A percentile compares a stretch with the other conserved stretches of the same genome.
These are phyloP conservation scores for Gymnocypris eckloni DNA, from an alignment of 2,797 vertebrate genomes.

Conservation along the genomic window DNA sequence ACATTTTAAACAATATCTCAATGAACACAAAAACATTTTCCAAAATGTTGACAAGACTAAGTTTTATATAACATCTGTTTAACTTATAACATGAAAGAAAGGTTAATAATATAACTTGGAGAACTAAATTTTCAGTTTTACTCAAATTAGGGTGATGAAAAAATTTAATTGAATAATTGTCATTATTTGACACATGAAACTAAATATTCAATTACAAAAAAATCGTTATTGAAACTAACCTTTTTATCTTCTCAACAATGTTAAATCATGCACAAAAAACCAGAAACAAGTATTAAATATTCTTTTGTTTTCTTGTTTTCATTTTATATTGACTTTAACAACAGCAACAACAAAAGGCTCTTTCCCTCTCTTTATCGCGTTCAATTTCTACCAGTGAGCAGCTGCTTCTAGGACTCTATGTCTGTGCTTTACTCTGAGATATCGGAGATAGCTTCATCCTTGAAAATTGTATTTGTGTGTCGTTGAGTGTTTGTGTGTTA, in stretches of 20 bases:
- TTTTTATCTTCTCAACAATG: neutral
- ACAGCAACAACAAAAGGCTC: neutral
- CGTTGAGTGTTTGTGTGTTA: neutral
- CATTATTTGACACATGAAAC: neutral
- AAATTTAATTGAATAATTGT: too few relatives aligned
- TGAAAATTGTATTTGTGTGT: neutral
- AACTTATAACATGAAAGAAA: too few relatives aligned
- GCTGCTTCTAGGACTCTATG: neutral
- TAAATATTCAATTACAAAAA: neutral
- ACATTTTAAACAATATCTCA: too few relatives aligned
- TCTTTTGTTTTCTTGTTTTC: neutral
- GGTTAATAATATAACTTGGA: too few relatives aligned
- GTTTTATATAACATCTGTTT: too few relatives aligned
- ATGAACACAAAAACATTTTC: too few relatives aligned
- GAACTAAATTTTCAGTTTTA: too few relatives aligned
- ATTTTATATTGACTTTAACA: neutral
- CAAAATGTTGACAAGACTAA: too few relatives aligned
- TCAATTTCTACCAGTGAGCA: neutral
- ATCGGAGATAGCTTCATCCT: neutral
- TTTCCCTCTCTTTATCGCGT: neutral
- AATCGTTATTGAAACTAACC: neutral
- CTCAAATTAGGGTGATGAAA: too few relatives aligned
- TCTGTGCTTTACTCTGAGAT: slow-evolving; percentile 5
- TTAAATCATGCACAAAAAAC: neutral
- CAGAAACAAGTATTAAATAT: neutral